Base-by-base conservation (phyloP, 2,113 vertebrate species). In the Lamprotornis superbus region DNA sequence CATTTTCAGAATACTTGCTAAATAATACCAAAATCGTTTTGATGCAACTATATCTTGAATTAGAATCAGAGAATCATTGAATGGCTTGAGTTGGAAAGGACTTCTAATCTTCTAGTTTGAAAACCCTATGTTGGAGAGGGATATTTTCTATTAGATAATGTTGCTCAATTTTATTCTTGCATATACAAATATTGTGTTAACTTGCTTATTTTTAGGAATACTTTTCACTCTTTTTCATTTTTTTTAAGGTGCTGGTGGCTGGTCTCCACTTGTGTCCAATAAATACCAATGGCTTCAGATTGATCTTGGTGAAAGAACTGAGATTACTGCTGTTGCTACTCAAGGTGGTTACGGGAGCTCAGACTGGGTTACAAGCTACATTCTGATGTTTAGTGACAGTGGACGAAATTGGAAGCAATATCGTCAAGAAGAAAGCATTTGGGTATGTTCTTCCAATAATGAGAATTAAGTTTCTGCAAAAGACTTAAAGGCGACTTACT, bases 261-360 rank as follows among this genome's bases (percentile, higher is more conserved):
- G 99, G 99, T 98, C 99, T 95, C 99, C 99, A n/a, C 96, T 98
- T 27, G 80, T 98, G 74, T 99, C 98, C 25, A 98, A 99, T 93
- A 98, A 98, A 87, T 98, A 99, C 93, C 99, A 99, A 67, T 99
- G 99, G 99, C 93, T 99, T 93, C 98, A 99, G 95, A 98, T 99
- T 93, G 99, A 99, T 96, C 97, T 99, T 65, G 98, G 98, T 70
- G 98, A 98, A 95, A 98, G 99, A 91, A 98, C 98, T 67, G 98
- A 98, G 84, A 96, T 99, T 93, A 98, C 98, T 1, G 98, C 98
- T 13, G 98, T 99, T 35, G 98, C 99, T 91, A 99, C 99, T 18
- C 99, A 99, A 96, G 99, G 99, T 35, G 98, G 99, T 30, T 99
- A 99, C 1, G 99, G 99, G 77, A 99, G 99, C 92, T 99, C 99